Evolutionary conservation across 2,797 vertebrate genomes (phyloP).

Genomic region (Orestias chungarensis): DNA sequence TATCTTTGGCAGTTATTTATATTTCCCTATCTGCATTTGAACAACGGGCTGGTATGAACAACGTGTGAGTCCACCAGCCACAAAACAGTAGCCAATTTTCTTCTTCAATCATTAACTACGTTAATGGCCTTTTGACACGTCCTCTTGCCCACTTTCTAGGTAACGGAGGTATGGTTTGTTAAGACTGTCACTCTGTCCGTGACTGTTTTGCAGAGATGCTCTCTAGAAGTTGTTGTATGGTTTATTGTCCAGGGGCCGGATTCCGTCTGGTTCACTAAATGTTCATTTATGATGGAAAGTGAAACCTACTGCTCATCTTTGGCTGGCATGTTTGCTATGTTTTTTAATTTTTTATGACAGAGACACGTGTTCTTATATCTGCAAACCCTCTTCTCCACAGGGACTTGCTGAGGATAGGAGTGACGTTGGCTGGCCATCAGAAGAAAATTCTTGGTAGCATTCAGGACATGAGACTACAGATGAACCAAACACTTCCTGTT

Average conservation of each 20-base stretch:
- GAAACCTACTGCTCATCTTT: slow-evolving; percentile 38
- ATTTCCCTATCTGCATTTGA: not conserved
- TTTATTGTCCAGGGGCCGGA: slow-evolving; percentile 21
- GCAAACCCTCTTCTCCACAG: slow-evolving; percentile 71
- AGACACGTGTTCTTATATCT: slow-evolving; percentile 58
- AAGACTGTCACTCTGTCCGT: slow-evolving; percentile 24
- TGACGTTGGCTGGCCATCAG: slow-evolving; percentile 96
- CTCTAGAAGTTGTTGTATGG: slow-evolving; percentile 53
- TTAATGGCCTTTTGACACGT: slow-evolving; percentile 39
- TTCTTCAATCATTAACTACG: slow-evolving; percentile 71
- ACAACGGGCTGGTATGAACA: slow-evolving; percentile 12
- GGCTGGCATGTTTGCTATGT: slow-evolving; percentile 38
- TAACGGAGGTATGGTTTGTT: slow-evolving; percentile 44
- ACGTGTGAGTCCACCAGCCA: slow-evolving; percentile 55
- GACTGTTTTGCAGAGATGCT: slow-evolving; percentile 55
- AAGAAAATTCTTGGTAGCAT: slow-evolving; percentile 99
- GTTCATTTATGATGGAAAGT: slow-evolving; percentile 37
- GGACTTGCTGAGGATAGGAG: slow-evolving; percentile 96
- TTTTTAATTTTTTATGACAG: slow-evolving; percentile 47
- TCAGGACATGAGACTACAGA: slow-evolving; percentile 99
- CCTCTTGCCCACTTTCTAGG: slow-evolving; percentile 57
- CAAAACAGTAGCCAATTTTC: slow-evolving; percentile 53
- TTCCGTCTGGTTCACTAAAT: slow-evolving; percentile 22
- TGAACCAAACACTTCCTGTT: slow-evolving; percentile 98
- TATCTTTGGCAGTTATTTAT: not conserved